phyloP scores from a whole-genome alignment of 2,797 vertebrate genomes.

The Silurus aristotelis region DNA sequence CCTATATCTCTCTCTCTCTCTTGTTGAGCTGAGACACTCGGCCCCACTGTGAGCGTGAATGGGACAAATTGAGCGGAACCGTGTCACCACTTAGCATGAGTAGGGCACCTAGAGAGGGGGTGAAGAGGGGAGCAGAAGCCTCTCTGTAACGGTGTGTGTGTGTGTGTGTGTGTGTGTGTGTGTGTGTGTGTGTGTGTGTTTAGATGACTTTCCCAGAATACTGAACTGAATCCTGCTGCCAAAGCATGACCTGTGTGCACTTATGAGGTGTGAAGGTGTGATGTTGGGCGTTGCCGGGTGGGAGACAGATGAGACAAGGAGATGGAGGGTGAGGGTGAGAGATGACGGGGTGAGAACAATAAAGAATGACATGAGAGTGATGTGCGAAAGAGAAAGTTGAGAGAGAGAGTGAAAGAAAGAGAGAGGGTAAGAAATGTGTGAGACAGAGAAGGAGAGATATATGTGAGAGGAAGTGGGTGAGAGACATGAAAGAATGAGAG shows the following conservation, averaged over 20 bases:
- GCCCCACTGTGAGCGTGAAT: constrained; percentile 79
- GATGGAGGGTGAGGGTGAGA: too few relatives aligned
- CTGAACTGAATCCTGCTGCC: not conserved
- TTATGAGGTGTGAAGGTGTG: constrained; percentile 7
- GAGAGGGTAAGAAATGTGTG: not conserved
- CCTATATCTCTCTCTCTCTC: constrained; percentile 55
- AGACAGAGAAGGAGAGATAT: not conserved
- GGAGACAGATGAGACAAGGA: too few relatives aligned
- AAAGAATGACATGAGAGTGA: not conserved
- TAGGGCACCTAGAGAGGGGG: constrained; percentile 72
- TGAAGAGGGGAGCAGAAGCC: constrained; percentile 65
- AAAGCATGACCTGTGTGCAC: not conserved
- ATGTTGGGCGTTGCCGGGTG: not conserved
- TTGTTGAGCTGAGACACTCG: constrained; percentile 71
- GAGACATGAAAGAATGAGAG: not conserved
- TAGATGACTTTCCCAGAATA: not conserved
- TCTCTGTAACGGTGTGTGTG: not conserved
- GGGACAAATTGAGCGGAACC: constrained; percentile 82
- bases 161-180: constrained; percentile 14
- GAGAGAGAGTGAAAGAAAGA: not conserved
- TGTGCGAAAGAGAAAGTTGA: not conserved
- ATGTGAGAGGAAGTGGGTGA: not conserved
- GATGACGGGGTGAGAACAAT: not conserved
- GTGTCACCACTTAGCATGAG: constrained; percentile 81
- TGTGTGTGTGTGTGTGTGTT: constrained; percentile 8